Evolutionary conservation across 2,888 invertebrate species (phyloP).

Genomic region (Heliconius aoede): DNA sequence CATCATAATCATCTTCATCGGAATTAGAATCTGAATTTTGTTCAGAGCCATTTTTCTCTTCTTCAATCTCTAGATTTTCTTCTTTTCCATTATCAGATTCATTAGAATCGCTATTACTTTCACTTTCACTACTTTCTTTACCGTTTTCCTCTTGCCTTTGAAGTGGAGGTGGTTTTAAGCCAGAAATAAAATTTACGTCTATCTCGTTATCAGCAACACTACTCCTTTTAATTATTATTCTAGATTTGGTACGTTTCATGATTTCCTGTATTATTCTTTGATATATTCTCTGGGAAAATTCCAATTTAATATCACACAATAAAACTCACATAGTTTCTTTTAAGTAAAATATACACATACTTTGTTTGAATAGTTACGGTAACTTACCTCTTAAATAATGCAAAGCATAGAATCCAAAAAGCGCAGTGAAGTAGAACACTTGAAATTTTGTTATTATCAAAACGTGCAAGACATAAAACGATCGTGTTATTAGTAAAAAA

Average conservation of each 20-base stretch:
- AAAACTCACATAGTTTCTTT: not conserved
- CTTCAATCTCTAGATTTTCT: constrained; percentile 55
- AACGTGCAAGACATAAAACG: constrained; percentile 9
- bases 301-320: not conserved
- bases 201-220: constrained; percentile 60
- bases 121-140: constrained; percentile 50
- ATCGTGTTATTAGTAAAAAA: constrained; percentile 6
- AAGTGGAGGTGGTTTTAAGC: constrained; percentile 59
- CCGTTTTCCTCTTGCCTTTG: constrained; percentile 59
- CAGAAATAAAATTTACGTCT: constrained; percentile 57
- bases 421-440: constrained; percentile 12
- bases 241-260: constrained; percentile 44
- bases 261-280: constrained; percentile 47
- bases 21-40: constrained; percentile 58
- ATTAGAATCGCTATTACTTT: constrained; percentile 48
- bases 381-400: constrained; percentile 31
- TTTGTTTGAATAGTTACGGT: not conserved
- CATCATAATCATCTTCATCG: constrained; percentile 67
- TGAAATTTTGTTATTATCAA: constrained; percentile 13
- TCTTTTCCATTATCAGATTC: constrained; percentile 55
- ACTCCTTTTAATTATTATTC: constrained; percentile 54
- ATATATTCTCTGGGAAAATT: constrained; percentile 47
- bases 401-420: constrained; percentile 1
- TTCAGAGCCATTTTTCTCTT: constrained; percentile 53
- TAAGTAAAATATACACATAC: not conserved